These are phyloP conservation scores for Limonius californicus DNA, from an alignment of 1,140 invertebrate species.

Conservation along the genomic window DNA sequence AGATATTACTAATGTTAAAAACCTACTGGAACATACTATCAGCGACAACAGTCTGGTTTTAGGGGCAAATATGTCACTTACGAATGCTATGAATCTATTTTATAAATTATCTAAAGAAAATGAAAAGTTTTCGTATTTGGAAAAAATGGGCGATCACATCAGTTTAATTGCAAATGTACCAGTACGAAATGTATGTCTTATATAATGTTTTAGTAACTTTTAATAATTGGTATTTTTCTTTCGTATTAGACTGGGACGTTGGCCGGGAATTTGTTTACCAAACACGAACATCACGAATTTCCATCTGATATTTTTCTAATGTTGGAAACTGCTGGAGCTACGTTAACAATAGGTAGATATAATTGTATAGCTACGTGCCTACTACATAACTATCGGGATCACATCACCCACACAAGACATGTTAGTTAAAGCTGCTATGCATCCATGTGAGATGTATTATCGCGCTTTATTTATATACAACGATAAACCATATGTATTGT, in stretches of 20 bases:
- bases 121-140: conserved; percentile 54
- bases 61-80: conserved; percentile 63
- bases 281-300: conserved; percentile 71
- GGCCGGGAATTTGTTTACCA: conserved; percentile 77
- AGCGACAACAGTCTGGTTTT: conserved; percentile 52
- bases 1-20: conserved; percentile 65
- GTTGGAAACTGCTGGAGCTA: conserved; percentile 65
- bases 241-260: conserved; percentile 41
- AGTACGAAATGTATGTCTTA: conserved; percentile 61
- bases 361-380: too few species aligned
- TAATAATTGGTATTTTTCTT: too few species aligned
- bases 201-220: neutral
- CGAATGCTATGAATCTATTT: conserved; percentile 60
- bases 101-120: conserved; percentile 41
- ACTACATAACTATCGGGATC: too few species aligned
- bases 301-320: conserved; percentile 76
- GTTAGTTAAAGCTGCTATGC: too few species aligned
- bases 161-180: conserved; percentile 64
- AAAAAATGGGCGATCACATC: conserved; percentile 59
- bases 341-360: conserved; percentile 56
- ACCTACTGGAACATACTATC: conserved; percentile 57
- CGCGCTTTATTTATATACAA: too few species aligned
- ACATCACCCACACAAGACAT: too few species aligned
- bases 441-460: too few species aligned
- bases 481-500: too few species aligned